Base-by-base conservation (phyloP, 2,888 invertebrate genomes). In the Achlya flavicornis region DNA sequence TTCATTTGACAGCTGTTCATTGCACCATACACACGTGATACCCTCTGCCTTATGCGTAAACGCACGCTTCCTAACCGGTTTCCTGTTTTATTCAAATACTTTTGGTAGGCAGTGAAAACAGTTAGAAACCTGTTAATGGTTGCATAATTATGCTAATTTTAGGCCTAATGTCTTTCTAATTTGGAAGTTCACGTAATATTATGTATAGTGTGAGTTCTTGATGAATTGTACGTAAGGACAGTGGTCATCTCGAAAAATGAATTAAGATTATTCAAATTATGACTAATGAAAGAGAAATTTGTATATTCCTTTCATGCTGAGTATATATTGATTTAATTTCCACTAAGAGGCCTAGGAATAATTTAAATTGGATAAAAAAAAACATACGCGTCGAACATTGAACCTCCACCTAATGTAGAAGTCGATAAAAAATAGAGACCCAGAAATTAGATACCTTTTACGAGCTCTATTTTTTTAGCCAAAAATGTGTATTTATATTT, bases 1-100 rank as follows among this genome's bases (percentile, higher is more conserved):
- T 77, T 77, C 74, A 78, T 77, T 82, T 83, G 80, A 83, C 87
- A 87, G 82, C 79, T 83, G 81, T 74, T 80, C 76, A 73, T 74
- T 73, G 76, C 77, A 76, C 78, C 75, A 71, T 70, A 68, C 66
- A 64, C 67, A 61, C 41, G 53, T 57, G 53, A 43, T 43, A 58
- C 16, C 26, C 33, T 35, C 16, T 33, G 58, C 38, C 46, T 46
- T n/a, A 46, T 46, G 7, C 41, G 12, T 46, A n/a, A 16, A 61
- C 61, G 62, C 68, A 71, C 67, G 63, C 72, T 65, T 26, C 11
- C 12, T 11, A 75, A 75, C 74, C 61, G 71, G 78, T 76, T 80
- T 77, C 69, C 72, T 69, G 67, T 62, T 70, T 68, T 61, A 68
- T 75, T 69, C 68, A 72, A 73, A 73, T 66, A 68, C 68, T 65